phyloP scores from a whole-genome alignment of 2,888 invertebrate genomes.

The Acrocyrtus sp. region DNA sequence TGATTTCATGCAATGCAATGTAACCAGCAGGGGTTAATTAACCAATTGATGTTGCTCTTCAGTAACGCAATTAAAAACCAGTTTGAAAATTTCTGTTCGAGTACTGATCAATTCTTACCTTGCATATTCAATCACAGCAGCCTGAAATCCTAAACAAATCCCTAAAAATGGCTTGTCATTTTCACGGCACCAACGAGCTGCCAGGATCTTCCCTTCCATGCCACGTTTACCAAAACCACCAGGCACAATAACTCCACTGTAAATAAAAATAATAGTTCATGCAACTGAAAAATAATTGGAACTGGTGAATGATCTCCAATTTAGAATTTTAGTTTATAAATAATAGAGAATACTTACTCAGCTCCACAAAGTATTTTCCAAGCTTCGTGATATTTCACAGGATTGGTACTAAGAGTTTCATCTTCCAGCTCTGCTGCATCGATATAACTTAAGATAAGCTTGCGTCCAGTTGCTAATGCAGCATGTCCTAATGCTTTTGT shows the following conservation, averaged over 20 bases:
- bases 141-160: constrained; percentile 97
- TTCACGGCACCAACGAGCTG: constrained; percentile 91
- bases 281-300: constrained; percentile 4
- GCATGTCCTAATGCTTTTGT: constrained; percentile 96
- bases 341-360: constrained; percentile 72
- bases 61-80: too few relatives aligned
- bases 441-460: constrained; percentile 86
- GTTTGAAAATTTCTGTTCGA: too few relatives aligned
- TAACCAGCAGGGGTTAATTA: constrained; percentile 39
- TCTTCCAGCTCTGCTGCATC: constrained; percentile 90
- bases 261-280: constrained; percentile 62
- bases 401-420: constrained; percentile 77
- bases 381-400: constrained; percentile 89
- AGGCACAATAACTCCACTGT: constrained; percentile 92
- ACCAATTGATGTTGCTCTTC: too few relatives aligned
- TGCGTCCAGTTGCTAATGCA: constrained; percentile 83
- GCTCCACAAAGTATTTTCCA: constrained; percentile 91
- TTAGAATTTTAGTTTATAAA: background rate
- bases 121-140: constrained; percentile 94
- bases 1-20: constrained; percentile 8
- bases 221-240: constrained; percentile 98
- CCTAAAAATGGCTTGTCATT: constrained; percentile 93
- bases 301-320: background rate
- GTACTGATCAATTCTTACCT: too few relatives aligned
- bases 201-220: constrained; percentile 94